Base-by-base conservation (phyloP, 2,113 vertebrate species). In the Ophiodon elongatus region DNA sequence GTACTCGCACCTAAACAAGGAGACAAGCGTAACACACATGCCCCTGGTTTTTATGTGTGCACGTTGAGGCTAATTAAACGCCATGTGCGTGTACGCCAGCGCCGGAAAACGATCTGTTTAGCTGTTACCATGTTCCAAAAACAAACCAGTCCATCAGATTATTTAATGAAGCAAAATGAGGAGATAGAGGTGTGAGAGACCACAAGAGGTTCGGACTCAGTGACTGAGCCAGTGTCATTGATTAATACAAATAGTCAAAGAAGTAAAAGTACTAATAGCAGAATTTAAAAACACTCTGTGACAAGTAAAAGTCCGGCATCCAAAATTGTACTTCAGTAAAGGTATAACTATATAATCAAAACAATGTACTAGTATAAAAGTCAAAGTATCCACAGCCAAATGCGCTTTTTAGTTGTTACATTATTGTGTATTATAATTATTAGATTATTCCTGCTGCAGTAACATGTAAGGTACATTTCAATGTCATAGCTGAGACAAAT, bases 1-100 rank as follows among this genome's bases (percentile, higher is more conserved):
- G 64, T 45, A 19, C 73, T 62, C 70, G 17, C 54, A 78, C 37
- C 29, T 52, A 52, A n/a, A 80, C 83, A 35, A n/a, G 41, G 35
- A 73, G 45, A 56, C 41, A 56, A 8, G 45, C 57, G 11, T 47
- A 75, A 41, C 19, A 52, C 17, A 17, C 59, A 35, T 21, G 31
- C 17, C 8, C 31, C 7, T 63, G 60, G 15, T 35, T 63, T 63
- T 4, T 63, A 17, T 35, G 8, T 21, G 31, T 21, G 31, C 31
- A 35, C 14, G 19, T 63, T 63, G 60, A 63, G 60, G 33, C 29
- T 33, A 33, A 35, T 63, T 63, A 19, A 35, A 35, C 29, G 8
- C 29, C 29, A 33, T 62, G 31, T 19, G 62, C 21, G 19, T 37
- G 33, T 39, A 11, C 17, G 27, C 27, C 27, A 59, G 56, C 25